These are phyloP conservation scores for Nemapogon koenigi DNA, from an alignment of 2,888 invertebrate genomes.

Conservation along the genomic window DNA sequence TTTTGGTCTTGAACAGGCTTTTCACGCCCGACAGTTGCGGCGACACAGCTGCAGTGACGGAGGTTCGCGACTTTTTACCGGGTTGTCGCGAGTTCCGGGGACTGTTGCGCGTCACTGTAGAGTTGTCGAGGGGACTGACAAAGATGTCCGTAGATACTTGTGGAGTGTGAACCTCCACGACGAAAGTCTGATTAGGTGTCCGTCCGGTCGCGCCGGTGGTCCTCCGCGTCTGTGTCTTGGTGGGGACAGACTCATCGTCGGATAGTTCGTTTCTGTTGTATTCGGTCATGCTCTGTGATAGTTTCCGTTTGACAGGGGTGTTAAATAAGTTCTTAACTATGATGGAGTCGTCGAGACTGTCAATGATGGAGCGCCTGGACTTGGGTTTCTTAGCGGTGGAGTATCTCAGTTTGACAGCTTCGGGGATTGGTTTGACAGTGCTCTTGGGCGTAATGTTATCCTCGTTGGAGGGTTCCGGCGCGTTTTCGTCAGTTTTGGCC, in stretches of 20 bases:
- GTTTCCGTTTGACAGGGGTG: slow-evolving; percentile 52
- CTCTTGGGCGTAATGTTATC: slow-evolving; percentile 44
- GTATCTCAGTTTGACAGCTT: slow-evolving; percentile 34
- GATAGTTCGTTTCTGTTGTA: slow-evolving; percentile 33
- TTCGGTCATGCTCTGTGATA: slow-evolving; percentile 56
- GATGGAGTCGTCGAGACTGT: slow-evolving; percentile 44
- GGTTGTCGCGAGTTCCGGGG: slow-evolving; percentile 33
- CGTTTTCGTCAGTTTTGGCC: slow-evolving; percentile 20
- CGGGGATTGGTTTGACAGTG: slow-evolving; percentile 33
- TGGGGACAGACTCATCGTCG: slow-evolving; percentile 24
- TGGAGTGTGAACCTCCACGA: slow-evolving; percentile 28
- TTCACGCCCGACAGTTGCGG: slow-evolving; percentile 29
- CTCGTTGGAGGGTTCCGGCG: slow-evolving; percentile 19
- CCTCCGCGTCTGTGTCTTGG: slow-evolving; percentile 21
- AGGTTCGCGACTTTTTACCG: slow-evolving; percentile 25
- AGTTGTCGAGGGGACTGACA: slow-evolving; percentile 37
- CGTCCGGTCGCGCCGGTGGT: slow-evolving; percentile 22
- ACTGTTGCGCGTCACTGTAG: slow-evolving; percentile 28
- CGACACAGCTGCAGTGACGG: slow-evolving; percentile 29
- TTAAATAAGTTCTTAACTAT: slow-evolving; percentile 50
- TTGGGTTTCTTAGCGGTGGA: slow-evolving; percentile 55
- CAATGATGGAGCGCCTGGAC: slow-evolving; percentile 51
- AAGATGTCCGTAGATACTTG: slow-evolving; percentile 25
- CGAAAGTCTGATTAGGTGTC: slow-evolving; percentile 25
- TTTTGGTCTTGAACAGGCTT: slow-evolving; percentile 23